Evolutionary conservation across 2,888 invertebrate genomes (phyloP), one percentile per base, ranked within the genome.

Genomic region (Anoplius nigerrimus): DNA sequence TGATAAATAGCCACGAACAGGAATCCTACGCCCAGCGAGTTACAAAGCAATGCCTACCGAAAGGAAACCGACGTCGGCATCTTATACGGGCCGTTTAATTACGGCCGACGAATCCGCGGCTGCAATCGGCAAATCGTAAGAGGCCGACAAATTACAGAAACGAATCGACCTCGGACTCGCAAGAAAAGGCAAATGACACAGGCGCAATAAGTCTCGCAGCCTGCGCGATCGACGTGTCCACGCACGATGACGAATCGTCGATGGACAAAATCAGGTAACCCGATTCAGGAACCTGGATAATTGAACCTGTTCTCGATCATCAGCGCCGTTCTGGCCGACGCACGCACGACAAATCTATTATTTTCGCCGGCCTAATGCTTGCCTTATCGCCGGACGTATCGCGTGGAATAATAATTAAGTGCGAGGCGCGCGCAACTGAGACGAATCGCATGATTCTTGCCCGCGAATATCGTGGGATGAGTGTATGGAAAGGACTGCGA

Each of bases 361-460:
- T 73, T 69, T 69, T 34, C 22, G 20, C 27, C 3, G 45, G 21
- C 42, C 20, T 48, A 4, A 55, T 45, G n/a, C 18, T 6, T 15
- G 34, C 18, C 34, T 69, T 70, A 76, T 62, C 42, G 42, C 72
- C 77, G 74, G 74, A 74, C 16, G 68, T 76, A 63, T 70, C 46
- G 74, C 62, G 68, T 66, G 60, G 58, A 62, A 66, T 63, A 68
- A 69, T 76, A 76, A 76, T 74, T 71, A 71, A 61, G 43, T 21
- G 55, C 24, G 24, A 74, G 65, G 66, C 53, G 43, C 43, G 56
- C 54, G 62, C 63, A 15, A 55, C 63, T 20, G 74, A 76, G 68
- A 65, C 74, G 72, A 77, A 77, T 77, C 62, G 69, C 56, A 45
- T 34, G 54, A 11, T n/a, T 42, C 15, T 15, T n/a, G 16, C 20